phyloP scores from a whole-genome alignment of 1,140 invertebrate genomes.

The Drosophila malerkotliana region DNA sequence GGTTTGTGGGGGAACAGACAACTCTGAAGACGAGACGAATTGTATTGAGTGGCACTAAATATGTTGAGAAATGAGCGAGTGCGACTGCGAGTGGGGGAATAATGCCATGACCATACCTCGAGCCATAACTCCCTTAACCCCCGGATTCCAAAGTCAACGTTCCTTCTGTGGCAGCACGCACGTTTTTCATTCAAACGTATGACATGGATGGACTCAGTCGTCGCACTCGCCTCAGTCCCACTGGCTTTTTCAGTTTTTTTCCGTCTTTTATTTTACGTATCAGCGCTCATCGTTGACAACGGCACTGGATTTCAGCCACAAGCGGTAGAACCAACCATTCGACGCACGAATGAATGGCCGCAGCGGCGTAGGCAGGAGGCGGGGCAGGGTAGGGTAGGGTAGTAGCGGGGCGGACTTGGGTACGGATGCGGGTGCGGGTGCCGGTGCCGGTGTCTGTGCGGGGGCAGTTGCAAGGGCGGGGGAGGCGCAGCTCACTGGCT shows the following conservation, averaged over 20 bases:
- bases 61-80: slow-evolving; percentile 78
- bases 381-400: slow-evolving; percentile 4
- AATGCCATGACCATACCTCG: slow-evolving; percentile 53
- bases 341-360: slow-evolving; percentile 75
- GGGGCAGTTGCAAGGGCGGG: slow-evolving; percentile 26
- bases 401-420: slow-evolving; percentile 2
- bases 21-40: slow-evolving; percentile 58
- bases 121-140: slow-evolving; percentile 30
- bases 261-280: slow-evolving; percentile 68
- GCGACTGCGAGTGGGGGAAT: slow-evolving; percentile 16
- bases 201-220: slow-evolving; percentile 61
- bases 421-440: neutral
- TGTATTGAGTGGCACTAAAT: slow-evolving; percentile 82
- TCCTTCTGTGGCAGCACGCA: slow-evolving; percentile 83
- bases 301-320: slow-evolving; percentile 19
- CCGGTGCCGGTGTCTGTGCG: neutral
- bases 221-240: slow-evolving; percentile 31
- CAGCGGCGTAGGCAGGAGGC: slow-evolving; percentile 23
- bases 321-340: slow-evolving; percentile 20
- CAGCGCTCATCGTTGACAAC: slow-evolving; percentile 79
- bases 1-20: slow-evolving; percentile 24
- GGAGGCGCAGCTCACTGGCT: slow-evolving; percentile 48
- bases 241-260: slow-evolving; percentile 39
- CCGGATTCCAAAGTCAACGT: slow-evolving; percentile 73
- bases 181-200: slow-evolving; percentile 79